Base-by-base conservation (phyloP, 2,888 invertebrate species). In the Lasioglossum villosulum region DNA sequence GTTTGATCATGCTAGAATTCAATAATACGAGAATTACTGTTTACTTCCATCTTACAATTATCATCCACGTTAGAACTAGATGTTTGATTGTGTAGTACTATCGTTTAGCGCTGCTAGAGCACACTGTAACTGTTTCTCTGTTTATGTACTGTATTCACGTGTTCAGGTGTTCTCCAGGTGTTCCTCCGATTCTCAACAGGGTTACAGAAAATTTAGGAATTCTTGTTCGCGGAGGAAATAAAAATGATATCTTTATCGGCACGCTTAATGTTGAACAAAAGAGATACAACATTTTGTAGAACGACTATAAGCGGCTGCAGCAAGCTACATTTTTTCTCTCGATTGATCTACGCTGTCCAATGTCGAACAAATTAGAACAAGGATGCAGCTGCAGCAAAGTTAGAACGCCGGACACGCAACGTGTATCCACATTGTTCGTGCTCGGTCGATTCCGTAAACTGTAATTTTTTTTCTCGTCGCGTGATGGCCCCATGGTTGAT, bases 391-490 rank as follows among this genome's bases (percentile, higher is more conserved):
- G 12, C 42, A 39, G n/a, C 16, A 23, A 70, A 4, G 68, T 68
- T 75, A 75, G 19, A 70, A 70, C 70, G 45, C 59, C 16, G 70
- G 45, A 71, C 42, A 45, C 68, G 34, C 59, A 23, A 19, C 63
- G 34, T 42, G 30, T 30, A 71, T 80, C 76, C 68, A 34, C 45
- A 39, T 34, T 34, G 42, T 66, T 66, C 66, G 23, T 19, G 37
- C 45, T 1, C n/a, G 45, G 45, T 48, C 4, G 14, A 10, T 45
- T 34, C 34, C 34, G 16, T 59, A 16, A 37, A 78, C 37, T 77
- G 48, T 14, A 71, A 72, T 48, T 37, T 34, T 27, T 59, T 63
- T 66, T 72, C 30, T 5, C 27, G 71, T 48, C 59, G 71, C 71
- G 37, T 48, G 80, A 77, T 81, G 27, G 42, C 5, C 8, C 34